Evolutionary conservation across 2,113 vertebrate genomes (phyloP).

Genomic region (Apaloderma vittatum): DNA sequence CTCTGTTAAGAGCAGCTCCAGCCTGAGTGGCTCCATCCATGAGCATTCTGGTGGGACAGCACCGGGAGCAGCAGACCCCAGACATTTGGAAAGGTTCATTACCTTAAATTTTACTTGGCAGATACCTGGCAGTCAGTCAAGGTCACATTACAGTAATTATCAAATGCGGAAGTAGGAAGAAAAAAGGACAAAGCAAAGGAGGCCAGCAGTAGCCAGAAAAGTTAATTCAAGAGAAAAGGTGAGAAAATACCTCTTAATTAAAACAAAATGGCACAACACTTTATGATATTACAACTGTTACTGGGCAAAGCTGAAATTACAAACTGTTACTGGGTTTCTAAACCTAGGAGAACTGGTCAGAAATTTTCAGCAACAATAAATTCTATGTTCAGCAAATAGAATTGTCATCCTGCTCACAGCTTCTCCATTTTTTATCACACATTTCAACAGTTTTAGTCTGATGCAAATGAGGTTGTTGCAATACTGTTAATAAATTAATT

Average conservation of each 20-base stretch:
- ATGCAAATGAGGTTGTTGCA: background rate
- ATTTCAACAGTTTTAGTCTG: background rate
- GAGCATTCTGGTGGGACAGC: background rate
- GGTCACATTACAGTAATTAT: background rate
- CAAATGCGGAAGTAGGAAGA: background rate
- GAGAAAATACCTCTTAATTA: background rate
- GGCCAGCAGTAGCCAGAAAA: background rate
- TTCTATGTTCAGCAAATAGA: background rate
- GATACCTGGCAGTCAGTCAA: background rate
- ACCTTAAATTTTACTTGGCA: background rate
- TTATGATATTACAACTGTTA: background rate
- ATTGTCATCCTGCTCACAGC: background rate
- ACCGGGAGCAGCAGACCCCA: background rate
- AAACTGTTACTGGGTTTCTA: background rate
- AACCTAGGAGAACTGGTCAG: background rate
- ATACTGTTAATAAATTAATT: background rate
- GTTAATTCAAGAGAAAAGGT: background rate
- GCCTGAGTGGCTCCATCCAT: background rate
- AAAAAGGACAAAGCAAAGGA: background rate
- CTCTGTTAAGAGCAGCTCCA: background rate
- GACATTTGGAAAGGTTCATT: background rate
- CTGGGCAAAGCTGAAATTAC: background rate
- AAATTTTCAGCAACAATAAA: background rate
- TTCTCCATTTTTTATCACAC: background rate
- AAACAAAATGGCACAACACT: background rate